Percentiles rank a stretch among this genome's conserved stretches.
These are phyloP conservation scores for Corapipo altera DNA, from an alignment of 2,113 vertebrate genomes.

Conservation along the genomic window DNA sequence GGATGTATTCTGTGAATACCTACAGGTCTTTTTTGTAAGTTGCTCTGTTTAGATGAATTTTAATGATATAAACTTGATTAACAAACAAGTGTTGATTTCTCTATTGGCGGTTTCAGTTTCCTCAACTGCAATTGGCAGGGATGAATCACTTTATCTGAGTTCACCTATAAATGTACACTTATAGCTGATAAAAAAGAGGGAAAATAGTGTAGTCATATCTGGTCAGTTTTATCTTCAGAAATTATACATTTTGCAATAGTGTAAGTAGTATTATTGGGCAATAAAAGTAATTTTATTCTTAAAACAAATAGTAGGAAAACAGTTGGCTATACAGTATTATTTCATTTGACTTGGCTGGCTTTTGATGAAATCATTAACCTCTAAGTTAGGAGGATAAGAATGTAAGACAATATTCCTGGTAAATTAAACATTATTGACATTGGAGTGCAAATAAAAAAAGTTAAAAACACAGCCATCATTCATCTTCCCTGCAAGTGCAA, in stretches of 20 bases:
- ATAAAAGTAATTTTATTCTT: slow-evolving; percentile 30
- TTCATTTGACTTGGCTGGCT: not conserved
- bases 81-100: not conserved
- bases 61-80: not conserved
- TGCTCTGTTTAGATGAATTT: not conserved
- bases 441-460: slow-evolving; percentile 39
- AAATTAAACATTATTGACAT: slow-evolving; percentile 35
- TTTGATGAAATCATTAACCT: slow-evolving; percentile 23
- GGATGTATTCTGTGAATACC: not conserved
- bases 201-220: not conserved
- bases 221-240: slow-evolving; percentile 25
- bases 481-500: slow-evolving; percentile 3
- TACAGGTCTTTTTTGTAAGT: not conserved
- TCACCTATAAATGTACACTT: not conserved
- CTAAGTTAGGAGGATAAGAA: slow-evolving; percentile 1
- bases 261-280: slow-evolving; percentile 3
- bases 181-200: not conserved
- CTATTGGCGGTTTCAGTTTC: not conserved
- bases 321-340: not conserved
- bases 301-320: slow-evolving; percentile 43
- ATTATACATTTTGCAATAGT: not conserved
- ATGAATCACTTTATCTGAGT: not conserved
- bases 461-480: not conserved
- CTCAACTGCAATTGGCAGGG: not conserved
- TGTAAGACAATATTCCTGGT: slow-evolving; percentile 22